Conservation (phyloP, 1,140 invertebrate genomes). For the Drosophila serrata region DNA sequence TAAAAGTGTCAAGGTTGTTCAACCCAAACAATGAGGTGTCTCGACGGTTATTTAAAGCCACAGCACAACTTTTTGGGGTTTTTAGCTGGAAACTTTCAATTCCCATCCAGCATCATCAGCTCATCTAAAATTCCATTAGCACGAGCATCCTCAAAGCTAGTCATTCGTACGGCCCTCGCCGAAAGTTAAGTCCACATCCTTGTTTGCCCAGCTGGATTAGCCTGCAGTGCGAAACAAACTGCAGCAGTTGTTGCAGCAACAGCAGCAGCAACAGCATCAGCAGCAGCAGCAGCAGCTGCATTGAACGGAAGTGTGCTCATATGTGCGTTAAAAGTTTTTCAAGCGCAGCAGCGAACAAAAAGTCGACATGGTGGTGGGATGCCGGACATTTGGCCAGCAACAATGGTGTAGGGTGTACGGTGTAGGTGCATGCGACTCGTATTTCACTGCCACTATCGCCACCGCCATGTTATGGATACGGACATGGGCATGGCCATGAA, state of each 20-base stretch:
- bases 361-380: conserved; percentile 33
- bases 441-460: conserved; percentile 23
- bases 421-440: conserved; percentile 14
- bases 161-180: conserved; percentile 25
- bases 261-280: not conserved
- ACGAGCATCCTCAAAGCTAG: conserved; percentile 30
- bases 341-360: conserved; percentile 62
- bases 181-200: conserved; percentile 39
- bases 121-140: conserved; percentile 60
- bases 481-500: conserved; percentile 28
- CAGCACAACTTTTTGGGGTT: conserved; percentile 15
- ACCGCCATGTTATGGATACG: conserved; percentile 18
- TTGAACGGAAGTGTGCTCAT: conserved; percentile 61
- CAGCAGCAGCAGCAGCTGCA: conserved; percentile 28
- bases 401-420: conserved; percentile 1
- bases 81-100: conserved; percentile 26
- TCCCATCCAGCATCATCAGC: conserved; percentile 11
- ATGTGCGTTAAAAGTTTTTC: conserved; percentile 58
- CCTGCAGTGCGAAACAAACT: conserved; percentile 18
- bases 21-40: conserved; percentile 49
- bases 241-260: conserved; percentile 28
- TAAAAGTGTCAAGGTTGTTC: conserved; percentile 64
- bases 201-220: conserved; percentile 30
- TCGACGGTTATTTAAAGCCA: conserved; percentile 30
- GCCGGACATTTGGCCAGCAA: conserved; percentile 45